These are phyloP conservation scores for Macrophya annulata DNA, from an alignment of 2,888 invertebrate genomes.

Conservation along the genomic window DNA sequence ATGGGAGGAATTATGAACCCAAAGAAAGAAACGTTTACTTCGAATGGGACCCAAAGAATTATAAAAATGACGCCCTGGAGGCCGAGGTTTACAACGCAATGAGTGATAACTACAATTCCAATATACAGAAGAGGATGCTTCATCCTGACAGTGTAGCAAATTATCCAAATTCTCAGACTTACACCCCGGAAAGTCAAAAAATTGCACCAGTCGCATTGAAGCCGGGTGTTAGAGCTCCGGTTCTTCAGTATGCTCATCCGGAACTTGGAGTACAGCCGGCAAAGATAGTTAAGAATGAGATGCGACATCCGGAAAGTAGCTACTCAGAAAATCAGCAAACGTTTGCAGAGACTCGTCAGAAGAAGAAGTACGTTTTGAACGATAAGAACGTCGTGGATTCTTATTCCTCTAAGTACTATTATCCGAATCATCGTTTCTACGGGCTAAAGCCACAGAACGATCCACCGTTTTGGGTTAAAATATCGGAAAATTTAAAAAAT, in stretches of 20 bases:
- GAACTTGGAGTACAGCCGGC: constrained; percentile 90
- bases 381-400: constrained; percentile 74
- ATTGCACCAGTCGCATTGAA: constrained; percentile 84
- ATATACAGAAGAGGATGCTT: constrained; percentile 87
- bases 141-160: constrained; percentile 83
- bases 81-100: constrained; percentile 74
- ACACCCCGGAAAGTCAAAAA: constrained; percentile 84
- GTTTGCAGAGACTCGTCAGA: constrained; percentile 74
- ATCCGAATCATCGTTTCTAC: constrained; percentile 79
- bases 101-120: constrained; percentile 79
- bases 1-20: constrained; percentile 71
- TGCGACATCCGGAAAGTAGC: constrained; percentile 68
- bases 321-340: constrained; percentile 71
- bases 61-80: constrained; percentile 71
- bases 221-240: constrained; percentile 88
- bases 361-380: constrained; percentile 76
- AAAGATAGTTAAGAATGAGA: constrained; percentile 78
- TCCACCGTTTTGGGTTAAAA: constrained; percentile 87
- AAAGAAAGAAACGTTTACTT: constrained; percentile 72
- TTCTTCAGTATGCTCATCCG: constrained; percentile 90
- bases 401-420: constrained; percentile 74
- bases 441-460: constrained; percentile 84
- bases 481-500: constrained; percentile 88
- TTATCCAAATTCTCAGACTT: constrained; percentile 86
- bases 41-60: constrained; percentile 74